Conservation (phyloP, 2,113 vertebrate genomes). For the Tonatia bakeri region DNA sequence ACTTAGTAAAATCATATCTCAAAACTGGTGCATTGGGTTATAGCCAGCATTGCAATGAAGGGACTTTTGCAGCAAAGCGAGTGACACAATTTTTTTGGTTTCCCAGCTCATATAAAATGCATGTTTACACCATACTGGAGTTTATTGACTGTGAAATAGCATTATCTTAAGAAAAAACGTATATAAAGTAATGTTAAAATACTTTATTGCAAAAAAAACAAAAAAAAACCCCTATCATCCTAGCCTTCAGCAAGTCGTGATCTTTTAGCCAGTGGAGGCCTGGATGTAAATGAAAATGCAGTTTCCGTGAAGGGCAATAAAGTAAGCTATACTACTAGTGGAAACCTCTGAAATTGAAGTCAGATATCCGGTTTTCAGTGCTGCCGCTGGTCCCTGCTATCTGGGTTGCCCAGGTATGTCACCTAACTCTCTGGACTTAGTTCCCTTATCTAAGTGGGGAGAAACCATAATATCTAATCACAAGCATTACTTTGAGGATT, state of each 20-base stretch:
- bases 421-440: background rate
- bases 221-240: no score
- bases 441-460: background rate
- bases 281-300: background rate
- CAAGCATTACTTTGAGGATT: background rate
- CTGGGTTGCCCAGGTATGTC: background rate
- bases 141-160: background rate
- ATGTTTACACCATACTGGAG: background rate
- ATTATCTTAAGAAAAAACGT: background rate
- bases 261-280: background rate
- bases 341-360: background rate
- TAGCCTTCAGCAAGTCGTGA: background rate
- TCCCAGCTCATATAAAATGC: background rate
- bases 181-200: background rate
- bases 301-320: background rate
- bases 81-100: background rate
- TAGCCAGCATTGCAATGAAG: background rate
- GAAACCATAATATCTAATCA: background rate
- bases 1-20: background rate
- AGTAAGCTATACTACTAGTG: no score
- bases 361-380: background rate
- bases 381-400: background rate
- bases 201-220: background rate
- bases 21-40: background rate
- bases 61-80: background rate